Evolutionary conservation across 2,888 invertebrate genomes (phyloP).

Genomic region (Isoperla grammatica): DNA sequence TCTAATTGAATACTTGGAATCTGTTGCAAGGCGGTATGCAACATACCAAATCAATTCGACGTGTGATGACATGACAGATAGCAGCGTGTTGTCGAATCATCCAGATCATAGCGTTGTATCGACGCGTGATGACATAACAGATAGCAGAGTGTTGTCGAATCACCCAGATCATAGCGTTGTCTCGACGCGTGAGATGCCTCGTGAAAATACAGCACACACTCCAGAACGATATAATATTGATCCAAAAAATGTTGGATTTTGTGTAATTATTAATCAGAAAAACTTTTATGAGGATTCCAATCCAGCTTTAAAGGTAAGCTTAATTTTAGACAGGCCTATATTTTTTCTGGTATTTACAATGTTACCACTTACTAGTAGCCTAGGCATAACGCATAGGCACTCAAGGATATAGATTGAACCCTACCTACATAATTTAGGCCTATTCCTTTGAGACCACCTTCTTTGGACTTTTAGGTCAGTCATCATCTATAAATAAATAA

Average conservation of each 20-base stretch:
- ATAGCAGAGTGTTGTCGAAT: not conserved
- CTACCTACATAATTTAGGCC: too few species aligned
- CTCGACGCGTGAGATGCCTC: not conserved
- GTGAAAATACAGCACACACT: slow-evolving; percentile 24
- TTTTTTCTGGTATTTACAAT: slow-evolving; percentile 27
- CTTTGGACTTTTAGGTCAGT: too few species aligned
- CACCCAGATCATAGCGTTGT: not conserved
- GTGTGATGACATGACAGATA: not conserved
- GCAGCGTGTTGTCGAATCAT: not conserved
- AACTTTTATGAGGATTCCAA: slow-evolving; percentile 25
- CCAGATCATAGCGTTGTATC: not conserved
- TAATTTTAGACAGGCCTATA: slow-evolving; percentile 35
- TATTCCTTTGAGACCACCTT: too few species aligned
- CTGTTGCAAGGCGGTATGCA: not conserved
- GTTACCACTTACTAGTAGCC: too few species aligned
- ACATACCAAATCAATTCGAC: not conserved
- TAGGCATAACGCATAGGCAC: too few species aligned
- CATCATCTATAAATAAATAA: too few species aligned
- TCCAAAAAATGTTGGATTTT: slow-evolving; percentile 37
- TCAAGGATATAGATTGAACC: too few species aligned
- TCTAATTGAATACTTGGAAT: slow-evolving; percentile 13
- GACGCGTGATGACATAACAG: not conserved
- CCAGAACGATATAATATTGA: slow-evolving; percentile 36
- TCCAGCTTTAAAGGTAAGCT: slow-evolving; percentile 22
- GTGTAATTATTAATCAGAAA: slow-evolving; percentile 44